Conservation (phyloP, 37 sponge, comb jelly and placozoan genomes). For the Geodia barretti region DNA sequence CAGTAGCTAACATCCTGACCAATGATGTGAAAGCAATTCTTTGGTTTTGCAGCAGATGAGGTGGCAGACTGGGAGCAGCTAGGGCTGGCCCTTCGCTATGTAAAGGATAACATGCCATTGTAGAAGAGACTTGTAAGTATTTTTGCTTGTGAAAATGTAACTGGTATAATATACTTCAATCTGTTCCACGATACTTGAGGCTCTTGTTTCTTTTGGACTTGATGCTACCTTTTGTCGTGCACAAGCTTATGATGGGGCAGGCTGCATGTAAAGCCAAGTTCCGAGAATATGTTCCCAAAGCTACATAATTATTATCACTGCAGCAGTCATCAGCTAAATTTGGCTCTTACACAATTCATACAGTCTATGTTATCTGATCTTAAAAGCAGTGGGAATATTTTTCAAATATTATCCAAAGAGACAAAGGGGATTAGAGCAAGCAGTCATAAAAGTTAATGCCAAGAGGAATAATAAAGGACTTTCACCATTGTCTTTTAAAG, state of each 20-base stretch:
- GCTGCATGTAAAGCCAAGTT: constrained; percentile 14
- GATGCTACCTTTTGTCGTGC: too few relatives aligned
- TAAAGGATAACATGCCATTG: constrained; percentile 11
- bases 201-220: too few relatives aligned
- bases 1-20: neutral
- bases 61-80: constrained; percentile 38
- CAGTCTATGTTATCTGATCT: too few relatives aligned
- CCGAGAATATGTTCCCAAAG: constrained; percentile 3
- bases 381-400: constrained; percentile 19
- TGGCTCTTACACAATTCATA: constrained; percentile 18
- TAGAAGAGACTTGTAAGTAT: constrained; percentile 22
- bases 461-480: neutral
- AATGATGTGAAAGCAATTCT: constrained; percentile 4
- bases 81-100: constrained; percentile 27
- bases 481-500: too few relatives aligned
- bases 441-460: constrained; percentile 8
- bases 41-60: constrained; percentile 5
- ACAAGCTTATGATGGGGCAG: constrained; percentile 51
- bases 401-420: constrained; percentile 45
- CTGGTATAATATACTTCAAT: constrained; percentile 36
- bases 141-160: constrained; percentile 5
- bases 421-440: constrained; percentile 3
- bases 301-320: constrained; percentile 44
- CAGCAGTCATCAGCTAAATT: constrained; percentile 44
- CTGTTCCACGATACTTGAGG: constrained; percentile 2